phyloP scores from a whole-genome alignment of 1,140 invertebrate genomes.

The Steinernema feltiae region DNA sequence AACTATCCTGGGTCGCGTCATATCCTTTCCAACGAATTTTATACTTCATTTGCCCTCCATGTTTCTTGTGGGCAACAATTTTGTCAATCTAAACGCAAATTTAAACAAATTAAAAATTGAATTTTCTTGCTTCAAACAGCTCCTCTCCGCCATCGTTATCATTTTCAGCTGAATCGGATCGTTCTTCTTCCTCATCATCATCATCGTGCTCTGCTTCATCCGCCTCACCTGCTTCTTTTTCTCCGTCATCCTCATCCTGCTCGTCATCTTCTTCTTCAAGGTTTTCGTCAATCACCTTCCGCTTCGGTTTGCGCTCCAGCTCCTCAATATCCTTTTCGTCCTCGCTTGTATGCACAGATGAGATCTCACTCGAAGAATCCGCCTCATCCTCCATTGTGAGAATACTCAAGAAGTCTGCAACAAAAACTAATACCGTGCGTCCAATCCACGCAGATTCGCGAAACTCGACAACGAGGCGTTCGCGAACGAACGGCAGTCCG shows the following conservation, averaged over 20 bases:
- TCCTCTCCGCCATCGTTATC: too few species aligned
- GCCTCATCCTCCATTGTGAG: background rate
- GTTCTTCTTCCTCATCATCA: background rate
- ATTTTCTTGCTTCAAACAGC: too few species aligned
- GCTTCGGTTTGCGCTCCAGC: background rate
- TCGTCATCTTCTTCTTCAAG: background rate
- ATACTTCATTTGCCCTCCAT: background rate
- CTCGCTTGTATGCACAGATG: background rate
- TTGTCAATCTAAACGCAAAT: background rate
- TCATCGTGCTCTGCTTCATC: slow-evolving; percentile 12
- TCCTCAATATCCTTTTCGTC: background rate
- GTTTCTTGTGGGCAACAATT: background rate
- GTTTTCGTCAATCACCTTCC: background rate
- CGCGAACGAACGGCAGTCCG: too few species aligned
- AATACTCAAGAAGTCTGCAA: background rate
- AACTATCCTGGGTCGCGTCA: background rate
- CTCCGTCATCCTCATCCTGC: background rate
- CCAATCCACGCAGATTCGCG: too few species aligned
- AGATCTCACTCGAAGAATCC: background rate
- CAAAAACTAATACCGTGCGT: too few species aligned
- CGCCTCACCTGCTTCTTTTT: background rate
- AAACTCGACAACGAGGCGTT: too few species aligned
- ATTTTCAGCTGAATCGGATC: background rate
- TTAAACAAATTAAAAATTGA: background rate
- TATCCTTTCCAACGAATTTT: background rate